Base-by-base conservation (phyloP, 1,140 invertebrate genomes). In the Xylocopa sonorina region DNA sequence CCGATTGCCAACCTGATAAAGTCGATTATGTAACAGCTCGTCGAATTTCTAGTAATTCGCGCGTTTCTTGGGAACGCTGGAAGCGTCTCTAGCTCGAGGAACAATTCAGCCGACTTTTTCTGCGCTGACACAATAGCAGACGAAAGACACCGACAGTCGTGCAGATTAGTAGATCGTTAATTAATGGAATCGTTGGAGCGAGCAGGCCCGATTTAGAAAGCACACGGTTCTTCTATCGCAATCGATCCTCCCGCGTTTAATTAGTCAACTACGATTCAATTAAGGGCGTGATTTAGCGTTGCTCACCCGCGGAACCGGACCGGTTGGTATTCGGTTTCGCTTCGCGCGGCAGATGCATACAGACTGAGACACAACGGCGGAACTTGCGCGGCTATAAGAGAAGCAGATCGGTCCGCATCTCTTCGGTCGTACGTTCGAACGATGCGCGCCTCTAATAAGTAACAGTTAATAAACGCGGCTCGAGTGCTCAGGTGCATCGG, bases 361-460 rank as follows among this genome's bases (percentile, higher is more conserved):
- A 29, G 5, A 85, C 72, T 81, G 82, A 72, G 51, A 78, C 66
- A 29, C 50, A 64, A 72, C 64, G 43, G 57, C 29, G 73, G 53
- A 41, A 63, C 34, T 63, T 78, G 58, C 85, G 74, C 75, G 84
- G 84, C 74, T 76, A 57, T 77, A 80, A 83, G 27, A 86, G 24
- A 58, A n/a, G 73, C 55, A 67, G 77, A 83, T 74, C 63, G 71
- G 48, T 82, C 62, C 64, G 38, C 73, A 74, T 86, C 81, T 83
- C 63, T 64, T 55, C 46, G 64, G 24, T 21, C n/a, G 74, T 66
- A 58, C 58, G 53, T 32, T 43, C 27, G 29, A 60, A 85, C 63
- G 63, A 84, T 78, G 63, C 57, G 18, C 69, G 34, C 43, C 27
- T 50, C 34, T 63, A 46, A n/a, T n/a, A n/a, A n/a, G n/a, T 16